Evolutionary conservation across 2,888 invertebrate species (phyloP), one percentile per base, ranked within the genome.

Genomic region (Drosophila nr. fundita): DNA sequence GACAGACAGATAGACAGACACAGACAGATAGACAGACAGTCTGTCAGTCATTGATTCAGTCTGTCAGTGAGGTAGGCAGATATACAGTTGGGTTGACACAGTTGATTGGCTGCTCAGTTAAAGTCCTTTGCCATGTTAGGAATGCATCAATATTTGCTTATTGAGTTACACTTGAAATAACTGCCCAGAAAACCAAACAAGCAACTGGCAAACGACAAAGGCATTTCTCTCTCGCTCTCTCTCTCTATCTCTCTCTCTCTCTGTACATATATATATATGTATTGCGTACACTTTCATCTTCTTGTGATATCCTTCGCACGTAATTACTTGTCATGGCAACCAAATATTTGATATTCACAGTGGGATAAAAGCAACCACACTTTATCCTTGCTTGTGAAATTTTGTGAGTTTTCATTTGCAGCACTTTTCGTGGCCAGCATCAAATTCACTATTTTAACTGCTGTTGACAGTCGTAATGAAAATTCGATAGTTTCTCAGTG

Each of bases 291-390:
- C 27, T 27, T 40, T 21, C 21, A 32, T 13, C 11, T 21, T 13
- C 13, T 13, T 29, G n/a, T 54, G 48, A 49, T 65, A 63, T 60
- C 30, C 66, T 70, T 50, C 58, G 58, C 59, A 61, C 61, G 68
- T 82, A 84, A 89, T 89, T 84, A 89, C 87, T 82, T 84, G 72
- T 66, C 87, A 68, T 74, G 89, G 64, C 89, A 82, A 74, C 71
- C 84, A 87, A 84, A 84, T 81, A 84, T 84, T 84, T 87, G 79
- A 77, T 76, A 66, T 40, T 61, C 68, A 73, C 78, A 76, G 74
- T 74, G 38, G 55, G 50, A 50, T 30, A 8, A 3, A 29, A 8
- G 27, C n/a, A 10, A 24, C 13, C 58, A 34, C 21, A 66, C 13
- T 45, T 49, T 48, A 45, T 29, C 21, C 58, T 34, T 36, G 15